Base-by-base conservation (phyloP, 2,113 vertebrate genomes). In the Burhinus oedicnemus region DNA sequence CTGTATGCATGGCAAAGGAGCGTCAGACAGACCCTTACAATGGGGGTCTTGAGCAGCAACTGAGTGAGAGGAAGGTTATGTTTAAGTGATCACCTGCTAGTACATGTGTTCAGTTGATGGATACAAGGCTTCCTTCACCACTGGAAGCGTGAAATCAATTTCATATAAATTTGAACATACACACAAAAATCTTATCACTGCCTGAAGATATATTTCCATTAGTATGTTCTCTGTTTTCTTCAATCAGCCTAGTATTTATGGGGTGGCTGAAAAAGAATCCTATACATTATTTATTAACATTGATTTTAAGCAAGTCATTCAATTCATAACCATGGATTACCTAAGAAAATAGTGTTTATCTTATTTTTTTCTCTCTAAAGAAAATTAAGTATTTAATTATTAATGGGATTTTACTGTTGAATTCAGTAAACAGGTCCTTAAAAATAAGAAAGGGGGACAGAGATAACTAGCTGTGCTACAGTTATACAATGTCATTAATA, bases 301-400 rank as follows among this genome's bases (percentile, higher is more conserved):
- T 83, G 92, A 97, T 95, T 96, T 94, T 93, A 83, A 78, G 29
- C 40, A 70, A 91, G 71, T 77, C 32, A 83, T 88, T 93, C 79
- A 86, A 86, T 94, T 91, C 52, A 89, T 93, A 97, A 88, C n/a
- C 61, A 76, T n/a, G 42, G 94, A 86, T 89, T 85, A 93, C 51
- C 55, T 78, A 75, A 79, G 76, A 97, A 97, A 96, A 94, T 5
- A 78, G 19, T 19, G 16, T 84, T 95, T 89, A 93, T 62, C 72
- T 88, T 58, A 72, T 51, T 95, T 94, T 94, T 85, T 95, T 64
- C 27, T 81, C 34, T 69, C 21, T 70, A 57, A 90, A 87, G 79
- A 90, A 93, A 95, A 91, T 92, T 47, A 95, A 75, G 18, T 65
- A 25, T 86, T 97, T 84, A 90, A 86, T 90, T 95, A 84, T 93